Evolutionary conservation across 1,140 invertebrate species (phyloP), one percentile per base, ranked within the genome.

Genomic region (Mizuhopecten yessoensis): DNA sequence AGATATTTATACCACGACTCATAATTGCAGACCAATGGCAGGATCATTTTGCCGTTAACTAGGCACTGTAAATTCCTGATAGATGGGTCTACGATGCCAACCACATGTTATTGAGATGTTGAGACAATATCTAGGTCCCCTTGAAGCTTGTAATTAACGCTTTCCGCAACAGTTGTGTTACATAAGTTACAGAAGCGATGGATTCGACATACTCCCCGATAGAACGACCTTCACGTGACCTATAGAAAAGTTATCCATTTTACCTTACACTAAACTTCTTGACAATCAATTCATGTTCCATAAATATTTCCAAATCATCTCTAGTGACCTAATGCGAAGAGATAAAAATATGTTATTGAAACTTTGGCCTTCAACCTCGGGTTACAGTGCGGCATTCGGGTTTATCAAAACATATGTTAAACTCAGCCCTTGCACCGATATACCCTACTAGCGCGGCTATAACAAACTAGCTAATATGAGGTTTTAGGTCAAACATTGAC

Each of bases 141-240:
- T 75, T 7, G 57, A n/a, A 75, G 1, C 57, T 23, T 57, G 45
- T 2, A 57, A 17, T n/a, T n/a, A 75, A 75, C 1, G 57, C 1
- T 23, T 75, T 75, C 57, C 23, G n/a, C 57, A 75, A 75, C 57
- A 75, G 57, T 75, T 75, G 57, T 75, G 23, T 75, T 29, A 75
- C 57, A 75, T n/a, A 0, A 29, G 5, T n/a, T n/a, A n/a, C 1
- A 9, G 23, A 75, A n/a, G 2, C 29, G n/a, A 75, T 75, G 23
- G 5, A n/a, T 75, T 29, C 23, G 23, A 75, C 57, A 75, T n/a
- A 29, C 29, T 23, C 17, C n/a, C 23, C 57, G 29, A 75, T 1
- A 75, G n/a, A 75, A 75, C 29, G 57, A 29, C n/a, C 57, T 20
- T 1, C 9, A 75, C 23, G 9, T n/a, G 36, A 39, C 36, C 36